A percentile compares a stretch with the other conserved stretches of the same genome.
Evolutionary conservation across 2,797 vertebrate species (phyloP).

Genomic region (Linurgus olivaceus): DNA sequence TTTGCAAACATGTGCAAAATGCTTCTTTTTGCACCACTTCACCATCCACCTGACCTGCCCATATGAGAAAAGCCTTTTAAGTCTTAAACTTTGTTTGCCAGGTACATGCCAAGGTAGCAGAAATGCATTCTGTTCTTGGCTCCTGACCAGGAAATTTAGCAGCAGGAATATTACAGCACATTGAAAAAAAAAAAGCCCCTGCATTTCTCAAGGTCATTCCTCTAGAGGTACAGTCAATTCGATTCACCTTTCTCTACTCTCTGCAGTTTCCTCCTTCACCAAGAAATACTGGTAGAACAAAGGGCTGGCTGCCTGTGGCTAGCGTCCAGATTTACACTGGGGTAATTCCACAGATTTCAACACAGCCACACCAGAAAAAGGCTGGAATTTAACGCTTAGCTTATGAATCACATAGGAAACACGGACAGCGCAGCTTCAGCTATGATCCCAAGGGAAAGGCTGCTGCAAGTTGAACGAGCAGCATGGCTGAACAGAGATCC

Average conservation of each 20-base stretch:
- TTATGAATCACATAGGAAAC: constrained; percentile 64
- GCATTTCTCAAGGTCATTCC: constrained; percentile 30
- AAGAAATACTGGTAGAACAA: constrained; percentile 19
- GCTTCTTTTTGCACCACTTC: background rate
- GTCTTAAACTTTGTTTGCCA: background rate
- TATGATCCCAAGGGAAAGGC: background rate
- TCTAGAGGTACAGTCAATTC: background rate
- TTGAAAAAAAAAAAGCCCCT: background rate
- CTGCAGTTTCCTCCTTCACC: background rate
- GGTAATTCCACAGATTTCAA: constrained; percentile 57
- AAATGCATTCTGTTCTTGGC: background rate
- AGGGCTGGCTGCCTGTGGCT: background rate
- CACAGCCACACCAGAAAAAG: constrained; percentile 40
- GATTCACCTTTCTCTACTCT: background rate
- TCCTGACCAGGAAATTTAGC: background rate
- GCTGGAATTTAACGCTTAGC: constrained; percentile 22
- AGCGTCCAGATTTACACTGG: background rate
- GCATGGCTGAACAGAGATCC: background rate
- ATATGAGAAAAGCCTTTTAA: background rate
- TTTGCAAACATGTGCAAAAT: background rate
- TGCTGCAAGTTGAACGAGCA: constrained; percentile 4
- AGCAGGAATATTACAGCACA: background rate
- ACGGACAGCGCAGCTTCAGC: background rate
- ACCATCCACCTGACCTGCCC: background rate
- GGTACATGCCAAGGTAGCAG: background rate